These are phyloP conservation scores for Clarias pachynema DNA, from an alignment of 2,797 vertebrate genomes.

Conservation along the genomic window DNA sequence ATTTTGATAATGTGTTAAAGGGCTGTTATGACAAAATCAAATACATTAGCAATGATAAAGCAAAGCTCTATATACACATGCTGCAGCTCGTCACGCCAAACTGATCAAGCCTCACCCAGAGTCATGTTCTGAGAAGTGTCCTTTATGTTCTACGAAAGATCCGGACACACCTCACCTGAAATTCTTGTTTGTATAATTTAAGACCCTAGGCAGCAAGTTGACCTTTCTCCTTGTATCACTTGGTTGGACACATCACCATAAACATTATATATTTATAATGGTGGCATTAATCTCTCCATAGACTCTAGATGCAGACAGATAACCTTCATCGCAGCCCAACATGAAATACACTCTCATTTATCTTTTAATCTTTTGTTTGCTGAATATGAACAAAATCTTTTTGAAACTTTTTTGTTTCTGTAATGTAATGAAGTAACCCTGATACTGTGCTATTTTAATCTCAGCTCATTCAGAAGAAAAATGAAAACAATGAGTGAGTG, in stretches of 20 bases:
- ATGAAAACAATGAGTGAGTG: conserved; percentile 24
- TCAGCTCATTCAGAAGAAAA: not conserved
- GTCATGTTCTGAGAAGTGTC: not conserved
- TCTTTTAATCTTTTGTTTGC: not conserved
- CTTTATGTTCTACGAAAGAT: not conserved
- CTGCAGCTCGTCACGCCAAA: not conserved
- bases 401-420: not conserved
- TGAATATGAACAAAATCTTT: not conserved
- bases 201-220: not conserved
- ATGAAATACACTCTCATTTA: not conserved
- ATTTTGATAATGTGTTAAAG: too few relatives aligned
- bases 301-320: not conserved
- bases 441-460: not conserved
- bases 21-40: not conserved
- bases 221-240: conserved; percentile 13
- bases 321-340: not conserved
- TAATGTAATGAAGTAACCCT: not conserved
- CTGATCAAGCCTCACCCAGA: not conserved
- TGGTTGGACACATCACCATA: conserved; percentile 2
- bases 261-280: conserved; percentile 18
- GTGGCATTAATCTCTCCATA: too few relatives aligned
- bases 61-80: not conserved
- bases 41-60: not conserved
- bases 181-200: conserved; percentile 3
- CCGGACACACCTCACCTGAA: not conserved